Conservation (phyloP, 2,113 vertebrate species). For the Anoplopoma fimbria region DNA sequence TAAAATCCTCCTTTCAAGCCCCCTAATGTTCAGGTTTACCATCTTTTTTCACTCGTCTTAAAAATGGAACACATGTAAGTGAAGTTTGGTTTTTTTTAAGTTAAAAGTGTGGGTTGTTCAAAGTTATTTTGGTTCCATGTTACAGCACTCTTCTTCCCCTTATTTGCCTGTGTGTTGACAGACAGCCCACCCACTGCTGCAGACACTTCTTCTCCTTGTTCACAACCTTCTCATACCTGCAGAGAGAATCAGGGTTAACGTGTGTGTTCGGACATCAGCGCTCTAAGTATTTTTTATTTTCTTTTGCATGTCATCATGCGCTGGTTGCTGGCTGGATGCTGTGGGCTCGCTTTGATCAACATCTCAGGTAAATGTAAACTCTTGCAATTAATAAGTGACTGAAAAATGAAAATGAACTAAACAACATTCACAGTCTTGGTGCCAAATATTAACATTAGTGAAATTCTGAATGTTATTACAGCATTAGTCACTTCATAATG, state of each 20-base stretch:
- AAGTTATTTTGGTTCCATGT: not conserved
- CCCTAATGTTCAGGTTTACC: too few species aligned
- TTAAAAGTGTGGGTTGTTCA: not conserved
- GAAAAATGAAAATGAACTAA: not conserved
- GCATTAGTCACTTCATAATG: not conserved
- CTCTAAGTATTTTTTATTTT: not conserved
- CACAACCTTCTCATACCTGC: constrained; percentile 6
- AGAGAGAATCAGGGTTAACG: not conserved
- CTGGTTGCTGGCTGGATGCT: constrained; percentile 70
- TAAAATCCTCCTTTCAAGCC: not conserved
- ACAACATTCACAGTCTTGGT: too few species aligned
- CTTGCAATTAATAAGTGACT: not conserved
- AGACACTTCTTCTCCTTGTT: not conserved
- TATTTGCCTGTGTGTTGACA: constrained; percentile 53
- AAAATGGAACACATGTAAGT: not conserved
- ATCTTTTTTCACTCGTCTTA: not conserved
- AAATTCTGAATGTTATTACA: not conserved
- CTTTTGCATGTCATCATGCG: constrained; percentile 60
- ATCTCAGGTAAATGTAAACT: constrained; percentile 74
- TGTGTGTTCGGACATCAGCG: not conserved
- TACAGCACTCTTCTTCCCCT: constrained; percentile 25
- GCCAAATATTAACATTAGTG: not conserved
- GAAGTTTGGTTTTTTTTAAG: not conserved
- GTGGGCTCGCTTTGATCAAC: constrained; percentile 59
- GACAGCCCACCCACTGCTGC: constrained; percentile 22